A percentile compares a stretch with the other conserved stretches of the same genome.
These are phyloP conservation scores for Fabriciana adippe DNA, from an alignment of 2,888 invertebrate species.

Conservation along the genomic window DNA sequence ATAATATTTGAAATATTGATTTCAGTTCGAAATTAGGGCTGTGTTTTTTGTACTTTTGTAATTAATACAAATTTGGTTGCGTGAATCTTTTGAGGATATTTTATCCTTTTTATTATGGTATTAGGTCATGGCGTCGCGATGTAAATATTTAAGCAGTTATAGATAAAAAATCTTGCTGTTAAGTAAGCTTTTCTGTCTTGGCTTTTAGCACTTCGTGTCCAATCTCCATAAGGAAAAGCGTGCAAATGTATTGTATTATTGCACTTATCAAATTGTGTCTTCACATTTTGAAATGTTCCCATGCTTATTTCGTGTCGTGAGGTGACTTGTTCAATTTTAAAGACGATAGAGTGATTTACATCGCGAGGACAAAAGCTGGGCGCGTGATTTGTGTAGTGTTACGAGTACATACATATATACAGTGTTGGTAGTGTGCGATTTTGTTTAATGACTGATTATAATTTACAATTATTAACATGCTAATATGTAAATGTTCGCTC, in stretches of 20 bases:
- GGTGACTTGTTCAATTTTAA: constrained; percentile 45
- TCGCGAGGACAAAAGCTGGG: constrained; percentile 48
- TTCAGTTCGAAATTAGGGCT: too few relatives aligned
- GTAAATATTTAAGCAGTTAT: too few relatives aligned
- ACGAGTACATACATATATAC: constrained; percentile 36
- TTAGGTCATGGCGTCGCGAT: too few relatives aligned
- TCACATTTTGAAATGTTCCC: constrained; percentile 29
- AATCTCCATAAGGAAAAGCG: too few relatives aligned
- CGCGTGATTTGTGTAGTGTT: constrained; percentile 45
- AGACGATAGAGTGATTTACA: constrained; percentile 55
- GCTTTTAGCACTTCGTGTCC: not conserved
- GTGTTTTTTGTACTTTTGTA: too few relatives aligned
- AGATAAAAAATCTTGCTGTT: too few relatives aligned
- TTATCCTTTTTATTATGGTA: too few relatives aligned
- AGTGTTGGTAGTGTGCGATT: constrained; percentile 45
- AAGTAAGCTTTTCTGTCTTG: not conserved
- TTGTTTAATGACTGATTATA: constrained; percentile 39
- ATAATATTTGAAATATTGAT: too few relatives aligned
- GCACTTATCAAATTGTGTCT: not conserved
- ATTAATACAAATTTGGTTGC: too few relatives aligned
- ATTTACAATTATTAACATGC: constrained; percentile 41
- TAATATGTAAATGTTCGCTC: constrained; percentile 30
- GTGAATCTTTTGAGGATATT: too few relatives aligned
- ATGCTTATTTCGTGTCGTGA: constrained; percentile 40
- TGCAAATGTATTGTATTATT: not conserved